Conservation (phyloP, 2,113 vertebrate genomes). For the Phyllopteryx taeniolatus region DNA sequence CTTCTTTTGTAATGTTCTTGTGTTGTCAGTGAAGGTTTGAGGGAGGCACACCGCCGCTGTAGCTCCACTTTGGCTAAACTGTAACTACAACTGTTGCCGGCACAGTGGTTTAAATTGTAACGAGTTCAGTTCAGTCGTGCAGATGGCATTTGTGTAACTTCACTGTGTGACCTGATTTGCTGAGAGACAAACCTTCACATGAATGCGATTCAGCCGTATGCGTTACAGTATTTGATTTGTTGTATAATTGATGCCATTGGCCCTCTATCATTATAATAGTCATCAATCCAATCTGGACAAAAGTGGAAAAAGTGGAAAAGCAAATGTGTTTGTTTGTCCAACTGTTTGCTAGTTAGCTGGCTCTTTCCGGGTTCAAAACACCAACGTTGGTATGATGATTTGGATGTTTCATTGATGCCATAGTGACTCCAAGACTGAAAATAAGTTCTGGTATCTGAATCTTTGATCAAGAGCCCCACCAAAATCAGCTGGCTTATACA, state of each 20-base stretch:
- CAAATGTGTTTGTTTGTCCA: neutral
- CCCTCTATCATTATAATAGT: neutral
- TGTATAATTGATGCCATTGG: no score
- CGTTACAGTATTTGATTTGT: neutral
- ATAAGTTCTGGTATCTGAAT: neutral
- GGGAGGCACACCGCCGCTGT: conserved; percentile 6
- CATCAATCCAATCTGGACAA: neutral
- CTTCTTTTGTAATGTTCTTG: neutral
- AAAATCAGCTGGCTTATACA: neutral
- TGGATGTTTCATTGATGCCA: neutral
- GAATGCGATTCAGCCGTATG: neutral
- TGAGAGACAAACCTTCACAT: neutral
- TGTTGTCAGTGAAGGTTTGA: conserved; percentile 1
- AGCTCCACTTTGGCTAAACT: conserved; percentile 19
- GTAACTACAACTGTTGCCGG: conserved; percentile 38
- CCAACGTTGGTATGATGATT: neutral
- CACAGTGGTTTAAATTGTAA: neutral
- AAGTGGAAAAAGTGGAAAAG: neutral
- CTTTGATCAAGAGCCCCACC: neutral
- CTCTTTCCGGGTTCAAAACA: neutral
- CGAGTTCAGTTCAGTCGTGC: neutral
- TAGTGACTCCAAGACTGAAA: neutral
- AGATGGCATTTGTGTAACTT: conserved; percentile 1
- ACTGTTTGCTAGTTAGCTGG: neutral
- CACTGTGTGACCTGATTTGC: neutral